Evolutionary conservation across 1,140 invertebrate genomes (phyloP), one percentile per base, ranked within the genome.

Genomic region (Drosophila burlai): DNA sequence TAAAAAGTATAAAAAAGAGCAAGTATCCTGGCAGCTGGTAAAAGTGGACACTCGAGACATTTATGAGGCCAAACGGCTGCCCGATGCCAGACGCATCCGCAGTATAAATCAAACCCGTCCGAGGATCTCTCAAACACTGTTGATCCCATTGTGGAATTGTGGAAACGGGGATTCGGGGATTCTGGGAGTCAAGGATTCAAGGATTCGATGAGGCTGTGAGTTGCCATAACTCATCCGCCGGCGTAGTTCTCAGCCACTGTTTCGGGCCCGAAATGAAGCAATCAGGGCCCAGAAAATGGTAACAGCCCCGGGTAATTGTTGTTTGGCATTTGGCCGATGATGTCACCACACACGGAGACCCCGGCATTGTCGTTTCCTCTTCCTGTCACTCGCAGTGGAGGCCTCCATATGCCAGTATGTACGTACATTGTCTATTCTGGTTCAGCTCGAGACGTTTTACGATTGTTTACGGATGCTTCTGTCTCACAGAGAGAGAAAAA

Each of bases 361-460:
- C 29, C 15, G n/a, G n/a, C 79, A 86, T 82, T 85, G 83, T 87
- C 84, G 73, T 89, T 87, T 89, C 84, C 81, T 83, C 77, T 87
- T 87, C 84, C 84, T 87, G 84, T 81, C 76, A 57, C 67, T 43
- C 40, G 11, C 16, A 5, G 2, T 49, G 50, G 50, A 16, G 9
- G 15, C 52, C 34, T 21, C 54, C 36, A 15, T 15, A 29, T 62
- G 15, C n/a, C 8, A 40, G 7, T 50, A 26, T 57, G 3, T 26
- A 29, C 21, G n/a, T 6, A 50, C 52, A 84, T 83, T 83, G 78
- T 84, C 78, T 69, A 67, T 59, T 59, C 34, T 29, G 43, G 34
- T 31, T 46, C 42, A 46, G 31, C 9, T 80, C 55, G 76, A 83
- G 83, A 69, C 72, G 76, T 77, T 86, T 86, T 87, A 86, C 83